Conservation (phyloP, 92 coral and sea anemone genomes). For the Ricordea florida region DNA sequence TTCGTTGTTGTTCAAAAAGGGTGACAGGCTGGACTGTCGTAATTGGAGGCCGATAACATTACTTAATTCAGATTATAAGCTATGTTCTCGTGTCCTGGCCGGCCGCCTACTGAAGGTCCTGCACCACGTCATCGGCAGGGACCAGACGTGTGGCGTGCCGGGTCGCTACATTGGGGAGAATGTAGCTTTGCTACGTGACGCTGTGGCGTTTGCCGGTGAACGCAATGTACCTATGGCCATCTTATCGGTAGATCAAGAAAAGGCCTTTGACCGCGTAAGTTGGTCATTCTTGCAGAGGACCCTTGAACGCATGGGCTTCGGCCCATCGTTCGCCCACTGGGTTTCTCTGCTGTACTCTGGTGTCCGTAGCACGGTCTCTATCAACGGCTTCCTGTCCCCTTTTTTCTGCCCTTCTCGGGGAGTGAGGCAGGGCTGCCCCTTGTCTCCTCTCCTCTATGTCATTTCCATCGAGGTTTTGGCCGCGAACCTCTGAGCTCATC, state of each 20-base stretch:
- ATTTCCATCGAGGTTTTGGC: background rate
- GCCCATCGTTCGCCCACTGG: background rate
- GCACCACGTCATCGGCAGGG: background rate
- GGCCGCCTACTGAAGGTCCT: background rate
- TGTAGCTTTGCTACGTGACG: background rate
- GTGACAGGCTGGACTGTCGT: background rate
- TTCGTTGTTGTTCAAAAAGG: constrained; percentile 22
- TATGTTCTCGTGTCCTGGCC: background rate
- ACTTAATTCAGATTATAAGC: constrained; percentile 26
- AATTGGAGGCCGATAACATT: constrained; percentile 49
- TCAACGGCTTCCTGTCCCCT: background rate
- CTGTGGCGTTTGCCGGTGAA: too few relatives aligned
- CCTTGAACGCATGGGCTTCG: too few relatives aligned
- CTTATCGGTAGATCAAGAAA: background rate
- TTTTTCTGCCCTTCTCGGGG: background rate
- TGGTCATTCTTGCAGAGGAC: too few relatives aligned
- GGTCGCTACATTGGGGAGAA: constrained; percentile 1
- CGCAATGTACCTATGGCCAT: too few relatives aligned
- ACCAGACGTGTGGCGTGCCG: constrained; percentile 37
- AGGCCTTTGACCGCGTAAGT: too few relatives aligned
- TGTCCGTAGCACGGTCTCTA: background rate
- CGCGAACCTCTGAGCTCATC: background rate
- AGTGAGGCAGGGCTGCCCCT: background rate
- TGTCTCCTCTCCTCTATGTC: background rate
- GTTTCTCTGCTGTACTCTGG: background rate